A percentile compares a stretch with the other conserved stretches of the same genome.
Evolutionary conservation across 2,113 vertebrate genomes (phyloP).

Genomic region (Holacanthus passer): DNA sequence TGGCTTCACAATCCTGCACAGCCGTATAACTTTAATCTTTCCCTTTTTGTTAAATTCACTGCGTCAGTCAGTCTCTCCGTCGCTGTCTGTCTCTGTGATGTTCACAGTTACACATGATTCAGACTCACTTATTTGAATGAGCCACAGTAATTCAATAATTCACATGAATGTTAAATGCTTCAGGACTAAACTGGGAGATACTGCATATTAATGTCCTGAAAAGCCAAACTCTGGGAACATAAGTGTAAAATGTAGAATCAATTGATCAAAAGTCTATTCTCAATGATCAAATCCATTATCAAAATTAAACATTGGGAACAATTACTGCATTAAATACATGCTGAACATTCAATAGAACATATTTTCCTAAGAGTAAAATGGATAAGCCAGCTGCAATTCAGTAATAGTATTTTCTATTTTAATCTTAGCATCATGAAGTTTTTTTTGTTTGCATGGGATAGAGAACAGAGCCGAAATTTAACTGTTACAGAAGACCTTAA

Average conservation of each 20-base stretch:
- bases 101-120: neutral
- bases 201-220: neutral
- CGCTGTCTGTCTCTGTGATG: neutral
- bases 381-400: neutral
- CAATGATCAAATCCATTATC: no score
- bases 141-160: neutral
- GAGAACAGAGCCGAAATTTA: neutral
- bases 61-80: neutral
- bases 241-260: neutral
- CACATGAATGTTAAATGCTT: neutral
- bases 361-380: no score
- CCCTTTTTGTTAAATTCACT: slow-evolving; percentile 19
- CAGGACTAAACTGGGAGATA: neutral
- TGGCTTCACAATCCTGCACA: neutral
- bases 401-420: neutral
- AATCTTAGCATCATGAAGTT: neutral
- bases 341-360: neutral
- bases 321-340: neutral
- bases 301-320: neutral
- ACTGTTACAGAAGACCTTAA: neutral
- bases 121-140: neutral
- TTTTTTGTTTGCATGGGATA: neutral
- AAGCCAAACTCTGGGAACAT: neutral
- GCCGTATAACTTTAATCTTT: slow-evolving; percentile 3
- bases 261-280: no score